Evolutionary conservation across 2,888 invertebrate genomes (phyloP).

Genomic region (Limnephilus lunatus): DNA sequence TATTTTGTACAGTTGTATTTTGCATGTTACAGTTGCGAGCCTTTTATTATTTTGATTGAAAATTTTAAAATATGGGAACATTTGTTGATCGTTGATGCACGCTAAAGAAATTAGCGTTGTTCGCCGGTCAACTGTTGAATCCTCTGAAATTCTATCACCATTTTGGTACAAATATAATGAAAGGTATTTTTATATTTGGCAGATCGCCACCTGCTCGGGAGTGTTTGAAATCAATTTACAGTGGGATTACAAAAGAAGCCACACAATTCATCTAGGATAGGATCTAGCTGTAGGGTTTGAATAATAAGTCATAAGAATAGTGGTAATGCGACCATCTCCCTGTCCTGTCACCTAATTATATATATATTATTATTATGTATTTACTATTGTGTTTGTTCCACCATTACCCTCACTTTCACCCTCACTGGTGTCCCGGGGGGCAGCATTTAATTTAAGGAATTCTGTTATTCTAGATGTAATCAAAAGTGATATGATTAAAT

Average conservation of each 20-base stretch:
- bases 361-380: background rate
- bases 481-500: background rate
- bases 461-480: background rate
- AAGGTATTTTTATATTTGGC: constrained; percentile 63
- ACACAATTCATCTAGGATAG: constrained; percentile 60
- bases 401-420: background rate
- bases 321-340: background rate
- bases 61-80: background rate
- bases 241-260: constrained; percentile 66
- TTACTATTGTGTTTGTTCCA: background rate
- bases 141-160: constrained; percentile 57
- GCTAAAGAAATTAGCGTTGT: background rate
- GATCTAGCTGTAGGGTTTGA: constrained; percentile 56
- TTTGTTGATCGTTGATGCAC: background rate
- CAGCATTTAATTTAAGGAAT: background rate
- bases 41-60: constrained; percentile 14
- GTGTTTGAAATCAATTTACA: constrained; percentile 66
- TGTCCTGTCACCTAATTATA: background rate
- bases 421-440: background rate
- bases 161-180: constrained; percentile 65
- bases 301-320: constrained; percentile 19
- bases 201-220: constrained; percentile 32
- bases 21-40: background rate
- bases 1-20: constrained; percentile 29
- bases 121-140: constrained; percentile 28